Percentiles rank a stretch among this genome's conserved stretches.
Evolutionary conservation across 92 coral and sea anemone species (phyloP).

Genomic region (Umimayanthus chanpuru): DNA sequence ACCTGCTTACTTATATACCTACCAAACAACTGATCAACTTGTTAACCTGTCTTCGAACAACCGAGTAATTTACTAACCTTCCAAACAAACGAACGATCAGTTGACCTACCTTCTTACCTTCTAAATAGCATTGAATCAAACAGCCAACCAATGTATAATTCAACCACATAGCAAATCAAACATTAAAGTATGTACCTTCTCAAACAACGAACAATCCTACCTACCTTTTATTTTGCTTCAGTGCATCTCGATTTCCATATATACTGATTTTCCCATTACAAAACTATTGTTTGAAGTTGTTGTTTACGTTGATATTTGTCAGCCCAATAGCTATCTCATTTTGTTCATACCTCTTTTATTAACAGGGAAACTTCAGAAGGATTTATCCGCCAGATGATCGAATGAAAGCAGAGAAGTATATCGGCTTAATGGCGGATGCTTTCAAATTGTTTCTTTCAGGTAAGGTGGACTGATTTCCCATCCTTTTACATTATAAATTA

Average conservation of each 20-base stretch:
- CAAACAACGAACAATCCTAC: neutral
- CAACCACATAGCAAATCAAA: too few species aligned
- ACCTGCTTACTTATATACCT: neutral
- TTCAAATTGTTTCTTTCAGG: slow-evolving; percentile 90
- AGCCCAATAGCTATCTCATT: too few species aligned
- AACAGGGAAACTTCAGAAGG: slow-evolving; percentile 86
- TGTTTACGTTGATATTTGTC: too few species aligned
- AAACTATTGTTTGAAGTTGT: too few species aligned
- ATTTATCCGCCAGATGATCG: slow-evolving; percentile 93
- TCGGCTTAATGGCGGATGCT: slow-evolving; percentile 91
- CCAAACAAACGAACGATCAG: neutral
- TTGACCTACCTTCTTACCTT: neutral
- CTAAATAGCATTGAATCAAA: too few species aligned
- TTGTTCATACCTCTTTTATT: neutral
- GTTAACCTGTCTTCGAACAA: too few species aligned
- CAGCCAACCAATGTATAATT: too few species aligned
- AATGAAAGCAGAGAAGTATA: slow-evolving; percentile 74
- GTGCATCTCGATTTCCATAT: neutral
- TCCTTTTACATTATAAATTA: neutral
- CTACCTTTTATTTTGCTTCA: neutral
- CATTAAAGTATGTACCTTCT: neutral
- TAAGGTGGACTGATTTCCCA: slow-evolving; percentile 3
- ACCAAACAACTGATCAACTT: too few species aligned
- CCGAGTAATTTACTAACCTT: too few species aligned
- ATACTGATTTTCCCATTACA: too few species aligned